Percentiles rank a stretch among this genome's conserved stretches.
phyloP scores from a whole-genome alignment of 1,140 invertebrate genomes.

The Drosophila nigrodunni region DNA sequence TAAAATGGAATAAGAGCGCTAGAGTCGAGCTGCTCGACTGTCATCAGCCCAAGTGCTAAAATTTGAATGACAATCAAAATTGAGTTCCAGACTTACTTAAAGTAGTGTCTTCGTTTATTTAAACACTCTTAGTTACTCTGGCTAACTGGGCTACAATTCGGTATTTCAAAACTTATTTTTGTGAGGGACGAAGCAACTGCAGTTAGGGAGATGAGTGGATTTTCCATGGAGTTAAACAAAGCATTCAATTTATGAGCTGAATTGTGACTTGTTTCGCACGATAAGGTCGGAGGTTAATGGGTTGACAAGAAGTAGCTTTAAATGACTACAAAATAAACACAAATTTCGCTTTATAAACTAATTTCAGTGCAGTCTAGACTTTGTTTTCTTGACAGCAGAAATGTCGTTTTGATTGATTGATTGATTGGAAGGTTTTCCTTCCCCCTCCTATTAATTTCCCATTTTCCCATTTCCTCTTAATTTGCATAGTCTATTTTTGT shows the following conservation, averaged over 20 bases:
- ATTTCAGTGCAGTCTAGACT: neutral
- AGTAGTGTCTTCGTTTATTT: too few relatives aligned
- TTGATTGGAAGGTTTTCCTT: neutral
- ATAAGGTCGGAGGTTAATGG: conserved; percentile 30
- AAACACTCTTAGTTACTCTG: too few relatives aligned
- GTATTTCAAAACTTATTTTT: too few relatives aligned
- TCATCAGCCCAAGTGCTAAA: too few relatives aligned
- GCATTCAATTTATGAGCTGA: conserved; percentile 27
- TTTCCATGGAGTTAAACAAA: conserved; percentile 27
- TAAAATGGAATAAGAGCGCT: too few relatives aligned
- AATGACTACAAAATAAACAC: neutral
- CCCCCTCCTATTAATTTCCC: too few relatives aligned
- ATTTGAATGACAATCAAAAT: too few relatives aligned
- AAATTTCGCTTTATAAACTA: neutral
- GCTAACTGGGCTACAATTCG: too few relatives aligned
- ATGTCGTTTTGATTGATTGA: conserved; percentile 5
- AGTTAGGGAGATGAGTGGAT: conserved; percentile 18
- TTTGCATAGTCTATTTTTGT: conserved; percentile 6
- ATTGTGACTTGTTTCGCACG: conserved; percentile 25
- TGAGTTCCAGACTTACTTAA: too few relatives aligned
- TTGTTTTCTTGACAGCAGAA: neutral
- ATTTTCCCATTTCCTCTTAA: conserved; percentile 5
- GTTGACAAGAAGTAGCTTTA: neutral
- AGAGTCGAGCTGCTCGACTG: too few relatives aligned
- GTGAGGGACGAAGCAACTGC: neutral